Evolutionary conservation across 1,140 invertebrate species (phyloP).

Genomic region (Radopholus similis): DNA sequence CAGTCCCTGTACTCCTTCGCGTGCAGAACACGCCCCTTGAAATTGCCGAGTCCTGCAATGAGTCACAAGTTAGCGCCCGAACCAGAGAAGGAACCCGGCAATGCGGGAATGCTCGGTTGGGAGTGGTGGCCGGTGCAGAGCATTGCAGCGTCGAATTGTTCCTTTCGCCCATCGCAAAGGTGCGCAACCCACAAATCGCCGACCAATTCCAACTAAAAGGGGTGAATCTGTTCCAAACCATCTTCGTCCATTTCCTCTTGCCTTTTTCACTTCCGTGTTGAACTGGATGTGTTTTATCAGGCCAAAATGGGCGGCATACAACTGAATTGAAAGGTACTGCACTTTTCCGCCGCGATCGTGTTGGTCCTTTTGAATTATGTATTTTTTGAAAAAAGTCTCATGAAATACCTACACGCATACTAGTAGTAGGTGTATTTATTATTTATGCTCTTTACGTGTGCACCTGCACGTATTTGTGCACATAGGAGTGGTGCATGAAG

Average conservation of each 20-base stretch:
- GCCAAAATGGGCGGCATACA: slow-evolving; percentile 62
- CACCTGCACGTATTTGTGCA: slow-evolving; percentile 62
- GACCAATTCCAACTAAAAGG: slow-evolving; percentile 19
- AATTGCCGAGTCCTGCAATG: slow-evolving; percentile 58
- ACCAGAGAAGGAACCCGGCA: no score
- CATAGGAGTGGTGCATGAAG: slow-evolving; percentile 63
- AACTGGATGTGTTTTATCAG: slow-evolving; percentile 59
- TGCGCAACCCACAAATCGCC: slow-evolving; percentile 30
- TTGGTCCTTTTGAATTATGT: no score
- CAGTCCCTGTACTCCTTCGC: slow-evolving; percentile 62
- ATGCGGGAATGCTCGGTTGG: slow-evolving; percentile 57
- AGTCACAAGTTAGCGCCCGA: slow-evolving; percentile 3
- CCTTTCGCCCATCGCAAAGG: slow-evolving; percentile 32
- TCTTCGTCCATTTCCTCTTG: slow-evolving; percentile 23
- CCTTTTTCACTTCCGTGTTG: slow-evolving; percentile 55
- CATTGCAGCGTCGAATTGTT: slow-evolving; percentile 58
- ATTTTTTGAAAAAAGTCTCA: no score
- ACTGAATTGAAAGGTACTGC: no score
- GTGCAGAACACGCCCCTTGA: slow-evolving; percentile 63
- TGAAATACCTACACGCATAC: no score
- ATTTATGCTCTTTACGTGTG: no score
- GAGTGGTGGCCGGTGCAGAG: slow-evolving; percentile 63
- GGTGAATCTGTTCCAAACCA: slow-evolving; percentile 20
- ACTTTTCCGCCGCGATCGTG: no score
- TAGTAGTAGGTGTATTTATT: no score